Percentiles rank a stretch among this genome's conserved stretches.
Conservation (phyloP, 2,113 vertebrate genomes). For the Cacatua alba region DNA sequence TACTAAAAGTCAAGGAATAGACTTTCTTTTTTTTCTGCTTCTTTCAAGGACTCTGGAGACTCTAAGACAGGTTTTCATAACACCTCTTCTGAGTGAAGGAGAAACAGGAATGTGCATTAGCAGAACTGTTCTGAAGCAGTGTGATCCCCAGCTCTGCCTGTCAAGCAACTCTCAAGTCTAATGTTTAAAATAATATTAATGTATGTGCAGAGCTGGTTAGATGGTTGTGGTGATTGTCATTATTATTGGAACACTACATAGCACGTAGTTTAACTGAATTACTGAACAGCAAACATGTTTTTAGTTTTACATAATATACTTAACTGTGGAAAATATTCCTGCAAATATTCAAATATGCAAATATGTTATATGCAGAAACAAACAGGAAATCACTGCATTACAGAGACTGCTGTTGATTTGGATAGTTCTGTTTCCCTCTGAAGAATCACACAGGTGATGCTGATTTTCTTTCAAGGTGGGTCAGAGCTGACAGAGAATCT, state of each 20-base stretch:
- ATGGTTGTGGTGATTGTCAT: not conserved
- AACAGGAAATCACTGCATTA: not conserved
- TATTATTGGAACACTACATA: not conserved
- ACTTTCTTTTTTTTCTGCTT: not conserved
- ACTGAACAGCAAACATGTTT: not conserved
- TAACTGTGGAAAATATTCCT: not conserved
- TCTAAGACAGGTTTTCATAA: not conserved
- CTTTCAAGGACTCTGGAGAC: not conserved
- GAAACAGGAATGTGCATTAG: fast-evolving
- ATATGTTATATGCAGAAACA: not conserved
- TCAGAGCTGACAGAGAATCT: not conserved
- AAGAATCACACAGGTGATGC: not conserved
- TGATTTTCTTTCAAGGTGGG: not conserved
- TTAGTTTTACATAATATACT: not conserved
- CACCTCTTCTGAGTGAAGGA: not conserved
- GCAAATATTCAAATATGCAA: not conserved
- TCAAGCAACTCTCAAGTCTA: not conserved
- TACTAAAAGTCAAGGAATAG: not conserved
- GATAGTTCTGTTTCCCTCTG: not conserved
- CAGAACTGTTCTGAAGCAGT: not conserved
- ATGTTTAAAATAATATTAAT: not conserved
- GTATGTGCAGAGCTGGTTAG: not conserved
- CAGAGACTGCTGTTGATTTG: not conserved
- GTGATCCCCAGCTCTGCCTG: not conserved
- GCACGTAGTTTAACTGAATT: not conserved